Conservation (phyloP, 2,113 vertebrate genomes). For the Trogon melanurus region DNA sequence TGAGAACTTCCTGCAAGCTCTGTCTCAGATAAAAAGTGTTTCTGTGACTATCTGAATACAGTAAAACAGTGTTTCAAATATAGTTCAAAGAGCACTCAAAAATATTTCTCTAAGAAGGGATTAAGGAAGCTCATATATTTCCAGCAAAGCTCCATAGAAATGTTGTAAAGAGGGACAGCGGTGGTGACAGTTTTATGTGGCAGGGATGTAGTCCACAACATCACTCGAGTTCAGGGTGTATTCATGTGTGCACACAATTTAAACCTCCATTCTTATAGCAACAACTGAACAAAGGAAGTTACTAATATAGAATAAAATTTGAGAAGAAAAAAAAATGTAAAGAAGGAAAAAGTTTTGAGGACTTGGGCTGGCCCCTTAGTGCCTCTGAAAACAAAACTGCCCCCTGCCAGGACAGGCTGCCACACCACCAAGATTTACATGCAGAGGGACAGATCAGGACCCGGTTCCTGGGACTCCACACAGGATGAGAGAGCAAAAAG, state of each 20-base stretch:
- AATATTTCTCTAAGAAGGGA: not conserved
- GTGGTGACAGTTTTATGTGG: not conserved
- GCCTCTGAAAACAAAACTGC: not conserved
- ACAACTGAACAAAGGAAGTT: not conserved
- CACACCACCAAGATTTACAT: not conserved
- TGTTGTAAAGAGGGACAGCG: not conserved
- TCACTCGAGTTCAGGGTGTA: accelerated
- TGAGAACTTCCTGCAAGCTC: not conserved
- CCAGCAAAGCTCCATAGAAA: not conserved
- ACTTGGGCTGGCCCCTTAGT: not conserved
- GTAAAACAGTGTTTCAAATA: not conserved
- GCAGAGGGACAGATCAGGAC: not conserved
- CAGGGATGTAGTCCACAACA: not conserved
- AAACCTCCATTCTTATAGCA: not conserved
- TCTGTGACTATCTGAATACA: not conserved
- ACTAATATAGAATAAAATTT: not conserved
- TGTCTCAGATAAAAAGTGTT: not conserved
- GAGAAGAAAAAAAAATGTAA: not conserved
- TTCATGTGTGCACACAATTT: not conserved
- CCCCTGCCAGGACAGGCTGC: not conserved
- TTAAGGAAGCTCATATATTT: not conserved
- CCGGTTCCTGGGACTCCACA: not conserved
- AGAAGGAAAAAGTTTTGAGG: not conserved
- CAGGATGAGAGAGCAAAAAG: accelerated
- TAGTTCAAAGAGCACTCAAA: not conserved